Evolutionary conservation across 2,113 vertebrate species (phyloP).

Genomic region (Lates calcarifer): DNA sequence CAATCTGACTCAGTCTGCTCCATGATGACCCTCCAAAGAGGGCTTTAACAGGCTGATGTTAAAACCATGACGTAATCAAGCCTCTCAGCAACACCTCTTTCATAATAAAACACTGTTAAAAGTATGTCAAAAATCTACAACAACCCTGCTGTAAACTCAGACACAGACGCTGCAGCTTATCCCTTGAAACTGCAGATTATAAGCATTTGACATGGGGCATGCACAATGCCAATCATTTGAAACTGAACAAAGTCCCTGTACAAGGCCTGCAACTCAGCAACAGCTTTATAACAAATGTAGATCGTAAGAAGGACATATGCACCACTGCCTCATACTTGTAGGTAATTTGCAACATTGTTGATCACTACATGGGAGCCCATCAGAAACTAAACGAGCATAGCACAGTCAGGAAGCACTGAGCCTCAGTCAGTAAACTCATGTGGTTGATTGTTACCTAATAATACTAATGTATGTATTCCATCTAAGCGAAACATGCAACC

Average conservation of each 20-base stretch:
- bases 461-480: neutral
- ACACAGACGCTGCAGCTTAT: slow-evolving; percentile 49
- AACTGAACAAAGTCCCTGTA: slow-evolving; percentile 7
- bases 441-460: neutral
- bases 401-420: neutral
- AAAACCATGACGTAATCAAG: slow-evolving; percentile 55
- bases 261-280: neutral
- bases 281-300: slow-evolving; percentile 17
- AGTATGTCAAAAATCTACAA: slow-evolving; percentile 29
- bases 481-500: neutral
- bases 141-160: slow-evolving; percentile 9
- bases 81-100: slow-evolving; percentile 38
- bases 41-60: slow-evolving; percentile 51
- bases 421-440: neutral
- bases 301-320: neutral
- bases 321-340: neutral
- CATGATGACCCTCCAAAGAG: slow-evolving; percentile 25
- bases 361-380: neutral
- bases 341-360: neutral
- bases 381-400: neutral
- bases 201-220: slow-evolving; percentile 21
- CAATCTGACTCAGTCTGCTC: slow-evolving; percentile 46
- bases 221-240: slow-evolving; percentile 28
- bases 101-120: slow-evolving; percentile 44
- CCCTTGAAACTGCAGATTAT: slow-evolving; percentile 57